A percentile compares a stretch with the other conserved stretches of the same genome.
Conservation (phyloP, 2,888 invertebrate genomes). For the Tinea trinotella region DNA sequence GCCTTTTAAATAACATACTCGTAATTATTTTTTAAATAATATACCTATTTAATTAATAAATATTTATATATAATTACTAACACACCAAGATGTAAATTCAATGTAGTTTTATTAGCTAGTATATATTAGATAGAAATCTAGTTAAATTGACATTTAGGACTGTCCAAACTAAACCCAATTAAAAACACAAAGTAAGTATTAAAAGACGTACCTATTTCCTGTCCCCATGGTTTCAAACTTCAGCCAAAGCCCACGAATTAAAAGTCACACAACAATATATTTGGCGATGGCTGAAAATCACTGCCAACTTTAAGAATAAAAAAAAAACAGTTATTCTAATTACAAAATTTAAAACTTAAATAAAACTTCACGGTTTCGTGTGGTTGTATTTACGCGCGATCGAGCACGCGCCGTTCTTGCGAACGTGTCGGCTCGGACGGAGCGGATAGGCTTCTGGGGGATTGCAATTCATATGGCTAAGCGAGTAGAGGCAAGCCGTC, state of each 20-base stretch:
- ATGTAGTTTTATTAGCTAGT: no score
- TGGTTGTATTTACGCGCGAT: not conserved
- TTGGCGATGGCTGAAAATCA: not conserved
- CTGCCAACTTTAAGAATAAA: not conserved
- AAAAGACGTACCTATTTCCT: slow-evolving; percentile 2
- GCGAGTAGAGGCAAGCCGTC: slow-evolving; percentile 21
- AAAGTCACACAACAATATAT: slow-evolving; percentile 12
- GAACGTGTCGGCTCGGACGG: slow-evolving; percentile 33
- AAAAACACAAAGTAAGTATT: no score
- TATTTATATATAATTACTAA: no score
- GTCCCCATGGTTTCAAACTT: slow-evolving; percentile 12
- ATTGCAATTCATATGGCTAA: not conserved
- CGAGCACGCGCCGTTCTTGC: slow-evolving; percentile 51
- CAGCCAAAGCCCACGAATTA: not conserved
- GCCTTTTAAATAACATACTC: no score
- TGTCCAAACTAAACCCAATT: no score
- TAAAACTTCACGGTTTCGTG: slow-evolving; percentile 9
- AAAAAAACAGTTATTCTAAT: not conserved
- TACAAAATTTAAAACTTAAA: slow-evolving; percentile 5
- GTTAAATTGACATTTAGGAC: no score
- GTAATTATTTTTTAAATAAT: no score
- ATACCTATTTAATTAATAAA: no score
- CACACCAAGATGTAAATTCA: no score
- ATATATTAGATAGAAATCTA: no score
- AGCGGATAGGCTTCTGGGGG: slow-evolving; percentile 7